A percentile compares a stretch with the other conserved stretches of the same genome.
phyloP scores from a whole-genome alignment of 2,113 vertebrate species.

The Protobothrops flavoviridis region DNA sequence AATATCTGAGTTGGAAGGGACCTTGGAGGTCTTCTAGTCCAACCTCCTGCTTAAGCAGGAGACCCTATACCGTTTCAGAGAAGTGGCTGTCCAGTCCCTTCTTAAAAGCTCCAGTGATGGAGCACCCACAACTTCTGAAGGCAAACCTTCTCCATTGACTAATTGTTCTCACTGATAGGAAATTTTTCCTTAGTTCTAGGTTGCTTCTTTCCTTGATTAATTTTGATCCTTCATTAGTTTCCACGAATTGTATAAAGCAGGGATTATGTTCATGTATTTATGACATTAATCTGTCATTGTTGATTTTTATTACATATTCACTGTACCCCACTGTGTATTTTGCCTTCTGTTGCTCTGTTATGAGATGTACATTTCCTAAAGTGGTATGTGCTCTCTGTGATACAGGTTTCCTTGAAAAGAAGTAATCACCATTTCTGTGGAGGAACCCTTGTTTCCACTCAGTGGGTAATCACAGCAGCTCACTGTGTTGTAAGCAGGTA shows the following conservation, averaged over 20 bases:
- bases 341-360: neutral
- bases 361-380: neutral
- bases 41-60: too few species aligned
- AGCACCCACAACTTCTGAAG: too few species aligned
- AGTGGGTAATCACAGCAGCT: constrained; percentile 84
- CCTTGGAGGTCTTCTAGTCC: too few species aligned
- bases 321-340: neutral
- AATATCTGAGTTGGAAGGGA: too few species aligned
- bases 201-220: too few species aligned
- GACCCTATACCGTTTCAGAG: too few species aligned
- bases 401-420: constrained; percentile 81
- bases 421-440: constrained; percentile 82
- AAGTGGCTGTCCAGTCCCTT: too few species aligned
- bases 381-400: constrained; percentile 17
- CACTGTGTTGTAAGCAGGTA: constrained; percentile 79
- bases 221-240: too few species aligned
- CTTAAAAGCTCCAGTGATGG: too few species aligned
- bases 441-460: constrained; percentile 78
- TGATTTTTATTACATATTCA: neutral
- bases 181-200: too few species aligned
- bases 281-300: neutral
- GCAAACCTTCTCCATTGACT: too few species aligned
- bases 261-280: neutral
- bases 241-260: neutral
- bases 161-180: too few species aligned